A percentile compares a stretch with the other conserved stretches of the same genome.
Conservation (phyloP, 1,140 invertebrate genomes). For the Gonatopus flavifemur region DNA sequence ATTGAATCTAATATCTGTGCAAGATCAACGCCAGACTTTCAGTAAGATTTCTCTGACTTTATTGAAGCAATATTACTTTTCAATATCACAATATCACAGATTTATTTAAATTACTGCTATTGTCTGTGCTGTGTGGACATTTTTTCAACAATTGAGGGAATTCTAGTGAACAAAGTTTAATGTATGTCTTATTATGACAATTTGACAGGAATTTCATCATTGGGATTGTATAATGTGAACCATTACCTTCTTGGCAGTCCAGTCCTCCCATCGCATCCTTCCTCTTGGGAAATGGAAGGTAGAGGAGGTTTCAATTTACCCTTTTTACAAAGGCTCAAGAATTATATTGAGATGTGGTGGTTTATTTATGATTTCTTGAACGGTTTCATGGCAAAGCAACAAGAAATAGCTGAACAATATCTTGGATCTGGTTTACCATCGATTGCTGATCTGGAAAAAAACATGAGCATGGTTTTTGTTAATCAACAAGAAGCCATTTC, state of each 20-base stretch:
- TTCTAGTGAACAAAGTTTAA: too few relatives aligned
- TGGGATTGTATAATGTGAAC: too few relatives aligned
- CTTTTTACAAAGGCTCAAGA: slow-evolving; percentile 14
- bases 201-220: too few relatives aligned
- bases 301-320: background rate
- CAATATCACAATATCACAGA: too few relatives aligned
- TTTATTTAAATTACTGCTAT: too few relatives aligned
- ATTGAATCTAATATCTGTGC: too few relatives aligned
- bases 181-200: too few relatives aligned
- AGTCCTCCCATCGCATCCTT: slow-evolving; percentile 16
- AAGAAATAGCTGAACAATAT: slow-evolving; percentile 10
- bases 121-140: too few relatives aligned
- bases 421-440: slow-evolving; percentile 9
- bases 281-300: slow-evolving; percentile 15
- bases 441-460: slow-evolving; percentile 6
- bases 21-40: too few relatives aligned
- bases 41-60: too few relatives aligned
- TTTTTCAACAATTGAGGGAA: too few relatives aligned
- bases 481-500: slow-evolving; percentile 2
- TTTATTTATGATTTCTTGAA: slow-evolving; percentile 6
- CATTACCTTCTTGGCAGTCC: slow-evolving; percentile 17
- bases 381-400: background rate
- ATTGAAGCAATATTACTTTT: too few relatives aligned
- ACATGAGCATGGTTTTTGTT: slow-evolving; percentile 11
- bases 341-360: slow-evolving; percentile 11